These are phyloP conservation scores for Phaetusa simplex DNA, from an alignment of 2,113 vertebrate species.

Conservation along the genomic window DNA sequence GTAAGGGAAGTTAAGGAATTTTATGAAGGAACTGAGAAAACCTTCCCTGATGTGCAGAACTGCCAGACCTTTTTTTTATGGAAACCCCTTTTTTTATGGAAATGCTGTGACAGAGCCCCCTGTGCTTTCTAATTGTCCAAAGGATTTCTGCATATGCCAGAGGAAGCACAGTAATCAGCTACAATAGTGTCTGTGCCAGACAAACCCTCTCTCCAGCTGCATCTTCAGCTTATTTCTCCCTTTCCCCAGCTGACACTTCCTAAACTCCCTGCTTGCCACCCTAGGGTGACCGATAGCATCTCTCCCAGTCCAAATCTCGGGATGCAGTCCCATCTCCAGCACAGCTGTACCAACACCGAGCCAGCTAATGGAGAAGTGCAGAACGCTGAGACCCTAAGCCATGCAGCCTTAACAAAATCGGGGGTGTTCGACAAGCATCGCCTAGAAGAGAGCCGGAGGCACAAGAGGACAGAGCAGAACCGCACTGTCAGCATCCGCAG, in stretches of 20 bases:
- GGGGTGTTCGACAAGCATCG: accelerated
- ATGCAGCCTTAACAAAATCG: background rate
- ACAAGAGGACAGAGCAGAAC: background rate
- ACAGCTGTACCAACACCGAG: background rate
- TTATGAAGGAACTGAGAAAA: background rate
- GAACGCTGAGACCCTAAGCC: background rate
- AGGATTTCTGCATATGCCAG: background rate
- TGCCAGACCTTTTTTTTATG: background rate
- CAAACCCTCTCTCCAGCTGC: background rate
- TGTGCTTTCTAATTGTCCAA: background rate
- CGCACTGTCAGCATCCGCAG: accelerated
- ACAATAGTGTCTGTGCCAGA: background rate
- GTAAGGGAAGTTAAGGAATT: background rate
- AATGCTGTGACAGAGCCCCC: background rate
- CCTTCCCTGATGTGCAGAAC: background rate
- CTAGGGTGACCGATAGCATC: background rate
- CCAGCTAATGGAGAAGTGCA: background rate
- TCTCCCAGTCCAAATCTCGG: background rate
- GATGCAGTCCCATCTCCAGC: background rate
- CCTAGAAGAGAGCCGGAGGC: background rate
- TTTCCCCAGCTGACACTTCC: background rate
- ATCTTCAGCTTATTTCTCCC: background rate
- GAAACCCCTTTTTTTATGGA: background rate
- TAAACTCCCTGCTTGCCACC: background rate
- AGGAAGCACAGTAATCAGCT: background rate